Evolutionary conservation across 2,888 invertebrate genomes (phyloP).

Genomic region (Caenorhabditis sp.): DNA sequence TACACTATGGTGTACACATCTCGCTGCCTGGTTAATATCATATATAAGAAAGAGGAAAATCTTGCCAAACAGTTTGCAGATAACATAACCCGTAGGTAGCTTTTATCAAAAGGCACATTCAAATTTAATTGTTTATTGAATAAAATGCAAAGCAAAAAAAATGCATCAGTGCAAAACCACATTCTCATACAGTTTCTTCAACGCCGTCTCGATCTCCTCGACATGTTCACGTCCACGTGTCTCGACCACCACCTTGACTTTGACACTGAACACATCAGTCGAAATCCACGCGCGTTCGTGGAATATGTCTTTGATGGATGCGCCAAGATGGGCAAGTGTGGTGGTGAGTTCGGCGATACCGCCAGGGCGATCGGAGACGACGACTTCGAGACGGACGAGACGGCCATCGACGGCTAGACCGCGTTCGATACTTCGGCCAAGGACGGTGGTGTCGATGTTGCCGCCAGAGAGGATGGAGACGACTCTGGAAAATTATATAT

Average conservation of each 20-base stretch:
- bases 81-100: too few species aligned
- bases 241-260: conserved; percentile 82
- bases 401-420: conserved; percentile 75
- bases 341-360: conserved; percentile 74
- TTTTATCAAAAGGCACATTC: too few species aligned
- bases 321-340: conserved; percentile 73
- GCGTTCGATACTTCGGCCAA: conserved; percentile 72
- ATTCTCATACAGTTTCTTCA: conserved; percentile 70
- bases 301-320: conserved; percentile 87
- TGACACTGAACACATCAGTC: conserved; percentile 82
- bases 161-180: conserved; percentile 33
- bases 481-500: conserved; percentile 70
- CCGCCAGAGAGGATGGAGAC: conserved; percentile 74
- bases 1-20: too few species aligned
- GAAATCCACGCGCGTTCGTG: conserved; percentile 94
- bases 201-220: conserved; percentile 76
- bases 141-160: conserved; percentile 5
- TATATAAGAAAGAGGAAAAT: too few species aligned
- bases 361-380: conserved; percentile 75
- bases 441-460: conserved; percentile 75
- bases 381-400: conserved; percentile 73
- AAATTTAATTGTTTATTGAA: conserved; percentile 1
- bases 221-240: conserved; percentile 85
- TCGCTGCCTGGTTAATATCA: too few species aligned
- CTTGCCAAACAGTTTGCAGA: too few species aligned